Evolutionary conservation across 2,888 invertebrate genomes (phyloP).

Genomic region (Drosophila vallismaia): DNA sequence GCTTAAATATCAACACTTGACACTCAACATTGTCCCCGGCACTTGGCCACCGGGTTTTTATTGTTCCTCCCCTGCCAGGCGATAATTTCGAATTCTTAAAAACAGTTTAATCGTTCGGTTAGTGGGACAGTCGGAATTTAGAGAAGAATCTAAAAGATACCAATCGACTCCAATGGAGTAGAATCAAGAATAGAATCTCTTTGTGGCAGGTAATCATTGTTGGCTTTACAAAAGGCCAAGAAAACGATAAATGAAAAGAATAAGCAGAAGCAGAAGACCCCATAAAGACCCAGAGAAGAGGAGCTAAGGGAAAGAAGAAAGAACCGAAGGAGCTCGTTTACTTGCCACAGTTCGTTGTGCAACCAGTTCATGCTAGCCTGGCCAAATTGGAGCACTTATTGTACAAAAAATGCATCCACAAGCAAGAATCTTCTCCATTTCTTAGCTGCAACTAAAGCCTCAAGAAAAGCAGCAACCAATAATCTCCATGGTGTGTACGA

Average conservation of each 20-base stretch:
- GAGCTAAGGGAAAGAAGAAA: not conserved
- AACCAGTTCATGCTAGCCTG: conserved; percentile 82
- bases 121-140: not conserved
- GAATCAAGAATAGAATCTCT: not conserved
- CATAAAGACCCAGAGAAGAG: not conserved
- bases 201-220: not conserved
- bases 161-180: not conserved
- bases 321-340: conserved; percentile 8
- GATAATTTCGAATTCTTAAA: not conserved
- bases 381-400: conserved; percentile 84
- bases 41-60: conserved; percentile 18
- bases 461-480: not conserved
- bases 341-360: conserved; percentile 30
- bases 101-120: not conserved
- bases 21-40: conserved; percentile 48
- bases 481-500: no score
- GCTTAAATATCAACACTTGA: conserved; percentile 66
- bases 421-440: not conserved
- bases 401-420: conserved; percentile 78
- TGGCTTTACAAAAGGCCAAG: not conserved
- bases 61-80: conserved; percentile 33
- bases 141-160: not conserved
- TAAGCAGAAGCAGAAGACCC: not conserved
- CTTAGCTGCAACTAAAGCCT: not conserved
- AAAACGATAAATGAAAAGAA: not conserved